phyloP scores from a whole-genome alignment of 1,140 invertebrate species.

The Planococcus citri region DNA sequence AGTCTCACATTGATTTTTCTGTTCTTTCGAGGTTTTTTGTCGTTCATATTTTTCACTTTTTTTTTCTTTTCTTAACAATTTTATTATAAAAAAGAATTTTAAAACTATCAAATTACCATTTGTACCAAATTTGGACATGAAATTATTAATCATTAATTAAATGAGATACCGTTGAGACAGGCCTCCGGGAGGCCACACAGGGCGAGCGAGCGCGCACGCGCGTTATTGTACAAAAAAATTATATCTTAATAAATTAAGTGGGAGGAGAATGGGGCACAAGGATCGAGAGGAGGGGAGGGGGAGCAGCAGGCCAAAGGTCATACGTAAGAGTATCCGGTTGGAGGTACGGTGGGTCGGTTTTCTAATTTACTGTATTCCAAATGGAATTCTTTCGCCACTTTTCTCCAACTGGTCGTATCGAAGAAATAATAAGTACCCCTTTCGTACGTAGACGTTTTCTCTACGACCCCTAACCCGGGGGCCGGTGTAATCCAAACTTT shows the following conservation, averaged over 20 bases:
- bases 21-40: slow-evolving; percentile 6
- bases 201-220: too few species aligned
- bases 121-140: slow-evolving; percentile 18
- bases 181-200: slow-evolving; percentile 6
- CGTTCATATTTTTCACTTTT: background rate
- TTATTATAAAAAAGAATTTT: slow-evolving; percentile 10
- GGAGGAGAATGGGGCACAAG: background rate
- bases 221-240: slow-evolving; percentile 17
- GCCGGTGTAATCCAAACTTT: slow-evolving; percentile 98
- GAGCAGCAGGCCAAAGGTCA: slow-evolving; percentile 15
- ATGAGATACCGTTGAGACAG: slow-evolving; percentile 17
- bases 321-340: slow-evolving; percentile 23
- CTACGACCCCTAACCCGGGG: slow-evolving; percentile 76
- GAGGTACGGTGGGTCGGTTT: slow-evolving; percentile 52
- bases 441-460: slow-evolving; percentile 92
- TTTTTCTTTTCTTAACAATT: slow-evolving; percentile 10
- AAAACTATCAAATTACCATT: slow-evolving; percentile 20
- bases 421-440: slow-evolving; percentile 98
- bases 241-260: slow-evolving; percentile 18
- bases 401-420: slow-evolving; percentile 92
- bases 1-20: slow-evolving; percentile 19
- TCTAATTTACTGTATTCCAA: slow-evolving; percentile 96
- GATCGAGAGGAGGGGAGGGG: too few species aligned
- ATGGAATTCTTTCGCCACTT: slow-evolving; percentile 91
- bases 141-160: slow-evolving; percentile 12